Base-by-base conservation (phyloP, 2,113 vertebrate genomes). In the human region DNA sequence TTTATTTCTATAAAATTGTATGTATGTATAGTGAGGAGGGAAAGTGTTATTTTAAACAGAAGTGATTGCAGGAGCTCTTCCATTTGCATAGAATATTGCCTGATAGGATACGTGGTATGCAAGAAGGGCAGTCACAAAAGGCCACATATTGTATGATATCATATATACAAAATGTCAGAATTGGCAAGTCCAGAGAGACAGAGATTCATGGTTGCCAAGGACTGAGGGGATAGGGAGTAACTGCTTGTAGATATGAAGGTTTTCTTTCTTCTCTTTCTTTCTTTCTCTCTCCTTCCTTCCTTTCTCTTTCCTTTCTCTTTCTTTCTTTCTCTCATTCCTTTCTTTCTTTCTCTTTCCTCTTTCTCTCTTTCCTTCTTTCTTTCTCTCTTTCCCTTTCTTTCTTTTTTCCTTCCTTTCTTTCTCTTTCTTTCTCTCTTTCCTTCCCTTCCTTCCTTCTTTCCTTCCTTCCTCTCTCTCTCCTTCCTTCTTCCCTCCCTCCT, bases 371-470 rank as follows among this genome's bases (percentile, higher is more conserved):
- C 3, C 3, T 9, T 8, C 57, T 3, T 9, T 57, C 55, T 23
- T 22, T 59, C 57, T 59, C 8, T 59, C 22, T 38, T 38, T 59
- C 57, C 40, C 40, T 59, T 20, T 23, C 23, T 59, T 25, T 10
- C 23, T 59, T 25, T 59, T 3, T 11, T 52, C 14, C 8, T 61
- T 40, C 4, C 3, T 40, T 40, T 40, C 40, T 40, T 57, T 57
- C 22, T 59, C 57, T 61, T 23, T 59, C 11, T 27, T 1, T 17
- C 16, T 17, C 16, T 17, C 50, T 4, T 16, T 38, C 38, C 50
- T 14, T 4, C 3, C 17, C 5, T 0, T 52, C 4, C 5, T 5
- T 4, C 3, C 3, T 50, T 14, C 13, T 4, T 4, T 14, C 13
- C 4, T 5, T 52, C 14, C 50, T 16, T 52, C 4, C 50, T 16